These are phyloP conservation scores for Danaus chrysippus DNA, from an alignment of 2,888 invertebrate genomes.

Conservation along the genomic window DNA sequence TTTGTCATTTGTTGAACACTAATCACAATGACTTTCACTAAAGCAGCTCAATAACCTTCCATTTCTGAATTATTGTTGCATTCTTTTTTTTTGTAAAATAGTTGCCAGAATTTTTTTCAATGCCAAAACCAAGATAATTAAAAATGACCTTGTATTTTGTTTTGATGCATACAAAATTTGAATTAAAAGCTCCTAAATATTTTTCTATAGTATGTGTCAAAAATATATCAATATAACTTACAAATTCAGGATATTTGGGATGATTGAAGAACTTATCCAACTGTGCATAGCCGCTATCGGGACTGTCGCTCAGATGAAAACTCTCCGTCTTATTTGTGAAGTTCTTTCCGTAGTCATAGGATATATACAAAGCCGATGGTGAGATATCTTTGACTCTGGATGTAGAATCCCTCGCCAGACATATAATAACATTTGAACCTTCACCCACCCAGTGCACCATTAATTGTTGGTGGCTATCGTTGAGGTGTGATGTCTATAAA, in stretches of 20 bases:
- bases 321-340: slow-evolving; percentile 86
- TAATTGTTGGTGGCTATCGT: slow-evolving; percentile 92
- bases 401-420: slow-evolving; percentile 87
- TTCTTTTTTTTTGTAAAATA: slow-evolving; percentile 2
- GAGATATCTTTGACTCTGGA: slow-evolving; percentile 78
- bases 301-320: slow-evolving; percentile 78
- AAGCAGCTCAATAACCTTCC: not conserved
- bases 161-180: not conserved
- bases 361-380: slow-evolving; percentile 90
- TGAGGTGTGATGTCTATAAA: slow-evolving; percentile 85
- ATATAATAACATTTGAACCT: slow-evolving; percentile 91
- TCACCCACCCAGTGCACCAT: slow-evolving; percentile 97
- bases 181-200: not conserved
- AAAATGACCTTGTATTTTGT: slow-evolving; percentile 2
- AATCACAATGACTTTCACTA: not conserved
- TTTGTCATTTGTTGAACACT: slow-evolving; percentile 10
- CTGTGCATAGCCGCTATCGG: slow-evolving; percentile 80
- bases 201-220: not conserved
- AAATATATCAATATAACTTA: slow-evolving; percentile 71
- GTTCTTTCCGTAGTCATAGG: slow-evolving; percentile 90
- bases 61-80: too few species aligned
- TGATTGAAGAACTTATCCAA: slow-evolving; percentile 92
- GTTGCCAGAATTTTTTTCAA: not conserved
- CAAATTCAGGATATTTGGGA: slow-evolving; percentile 87
- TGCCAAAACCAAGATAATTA: not conserved